These are phyloP conservation scores for Teleopsis dalmanni DNA, from an alignment of 1,140 invertebrate genomes.

Conservation along the genomic window DNA sequence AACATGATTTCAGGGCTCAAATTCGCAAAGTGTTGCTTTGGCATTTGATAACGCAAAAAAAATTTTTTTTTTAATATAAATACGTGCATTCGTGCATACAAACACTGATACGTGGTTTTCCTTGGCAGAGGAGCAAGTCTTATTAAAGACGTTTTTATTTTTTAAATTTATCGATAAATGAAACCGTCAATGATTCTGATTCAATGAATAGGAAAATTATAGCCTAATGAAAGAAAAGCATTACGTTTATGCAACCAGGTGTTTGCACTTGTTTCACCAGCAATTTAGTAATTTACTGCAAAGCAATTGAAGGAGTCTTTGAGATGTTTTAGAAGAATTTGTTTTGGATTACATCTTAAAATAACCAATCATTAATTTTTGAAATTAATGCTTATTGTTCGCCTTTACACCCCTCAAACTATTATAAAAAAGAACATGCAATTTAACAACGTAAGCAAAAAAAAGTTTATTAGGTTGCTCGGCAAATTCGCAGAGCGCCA, in stretches of 20 bases:
- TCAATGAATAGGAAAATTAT: conserved; percentile 44
- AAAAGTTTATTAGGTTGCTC: too few species aligned
- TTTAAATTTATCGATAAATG: background rate
- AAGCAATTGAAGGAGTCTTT: background rate
- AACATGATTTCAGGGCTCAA: conserved; percentile 10
- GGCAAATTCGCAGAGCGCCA: too few species aligned
- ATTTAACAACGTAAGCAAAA: too few species aligned
- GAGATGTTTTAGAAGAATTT: too few species aligned
- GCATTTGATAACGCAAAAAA: background rate
- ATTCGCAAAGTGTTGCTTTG: background rate
- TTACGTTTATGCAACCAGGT: conserved; percentile 4
- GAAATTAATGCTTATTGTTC: too few species aligned
- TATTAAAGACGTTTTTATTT: background rate
- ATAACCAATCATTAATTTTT: too few species aligned
- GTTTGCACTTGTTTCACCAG: conserved; percentile 14
- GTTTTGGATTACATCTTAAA: too few species aligned
- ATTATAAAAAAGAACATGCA: too few species aligned
- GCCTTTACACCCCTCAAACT: too few species aligned
- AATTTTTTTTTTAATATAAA: conserved; percentile 8
- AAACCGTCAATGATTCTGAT: conserved; percentile 16
- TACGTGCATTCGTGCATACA: conserved; percentile 1
- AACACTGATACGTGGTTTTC: background rate
- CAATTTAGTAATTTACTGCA: conserved; percentile 11
- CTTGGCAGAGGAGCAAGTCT: background rate
- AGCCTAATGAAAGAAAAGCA: conserved; percentile 38